Evolutionary conservation across 2,888 invertebrate genomes (phyloP).

Genomic region (Tricholauxania praeusta): DNA sequence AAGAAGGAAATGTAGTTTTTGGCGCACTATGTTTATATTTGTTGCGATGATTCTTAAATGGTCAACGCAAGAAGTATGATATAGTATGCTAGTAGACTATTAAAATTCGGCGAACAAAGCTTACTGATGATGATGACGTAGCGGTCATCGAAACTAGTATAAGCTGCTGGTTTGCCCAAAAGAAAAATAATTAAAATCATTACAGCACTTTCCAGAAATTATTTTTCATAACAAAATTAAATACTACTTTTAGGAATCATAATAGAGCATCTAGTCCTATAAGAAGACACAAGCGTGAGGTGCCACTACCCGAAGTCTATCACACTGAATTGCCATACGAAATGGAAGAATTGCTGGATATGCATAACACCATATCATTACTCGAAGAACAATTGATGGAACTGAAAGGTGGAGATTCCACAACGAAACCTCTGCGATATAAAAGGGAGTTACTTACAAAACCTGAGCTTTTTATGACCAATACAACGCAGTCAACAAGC

Average conservation of each 20-base stretch:
- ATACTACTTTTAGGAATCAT: constrained; percentile 15
- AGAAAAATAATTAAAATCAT: too few species aligned
- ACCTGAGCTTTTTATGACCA: constrained; percentile 46
- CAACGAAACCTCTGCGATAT: constrained; percentile 36
- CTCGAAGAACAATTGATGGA: constrained; percentile 53
- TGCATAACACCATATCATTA: constrained; percentile 55
- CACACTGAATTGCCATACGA: constrained; percentile 62
- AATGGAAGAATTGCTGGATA: constrained; percentile 63
- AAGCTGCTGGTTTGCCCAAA: too few species aligned
- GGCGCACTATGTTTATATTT: too few species aligned
- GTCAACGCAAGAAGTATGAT: too few species aligned
- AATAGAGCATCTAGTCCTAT: not conserved
- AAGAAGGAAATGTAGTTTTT: too few species aligned
- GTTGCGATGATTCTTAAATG: too few species aligned
- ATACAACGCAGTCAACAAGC: constrained; percentile 37
- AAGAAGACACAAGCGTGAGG: constrained; percentile 14
- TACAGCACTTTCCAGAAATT: not conserved
- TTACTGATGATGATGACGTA: too few species aligned
- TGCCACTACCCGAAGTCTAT: constrained; percentile 50
- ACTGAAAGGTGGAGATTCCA: not conserved
- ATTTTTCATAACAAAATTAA: not conserved
- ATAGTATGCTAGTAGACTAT: too few species aligned
- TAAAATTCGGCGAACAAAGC: too few species aligned
- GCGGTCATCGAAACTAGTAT: too few species aligned
- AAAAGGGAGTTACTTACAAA: constrained; percentile 52